phyloP scores from a whole-genome alignment of 2,888 invertebrate species.

The Drosophila cracens region DNA sequence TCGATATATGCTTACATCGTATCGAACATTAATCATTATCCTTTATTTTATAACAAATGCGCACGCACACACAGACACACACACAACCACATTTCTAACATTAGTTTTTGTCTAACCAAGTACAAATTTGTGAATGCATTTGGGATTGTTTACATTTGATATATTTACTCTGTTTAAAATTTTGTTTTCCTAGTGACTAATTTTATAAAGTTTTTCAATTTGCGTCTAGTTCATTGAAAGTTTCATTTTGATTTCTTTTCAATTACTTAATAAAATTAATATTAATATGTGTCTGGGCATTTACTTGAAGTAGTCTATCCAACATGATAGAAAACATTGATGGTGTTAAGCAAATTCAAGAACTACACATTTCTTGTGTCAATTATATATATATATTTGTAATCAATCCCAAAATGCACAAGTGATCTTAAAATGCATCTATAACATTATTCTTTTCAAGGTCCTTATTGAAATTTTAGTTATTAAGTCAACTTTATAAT shows the following conservation, averaged over 20 bases:
- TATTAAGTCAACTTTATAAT: constrained; percentile 16
- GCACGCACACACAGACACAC: constrained; percentile 19
- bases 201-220: not conserved
- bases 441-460: constrained; percentile 27
- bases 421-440: constrained; percentile 13
- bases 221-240: not conserved
- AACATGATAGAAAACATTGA: not conserved
- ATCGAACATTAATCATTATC: constrained; percentile 11
- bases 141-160: constrained; percentile 18
- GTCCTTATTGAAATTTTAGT: constrained; percentile 19
- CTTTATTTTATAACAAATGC: constrained; percentile 15
- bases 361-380: not conserved
- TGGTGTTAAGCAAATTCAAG: not conserved
- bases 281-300: not conserved
- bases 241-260: not conserved
- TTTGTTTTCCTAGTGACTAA: not conserved
- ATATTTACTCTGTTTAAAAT: not conserved
- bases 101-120: constrained; percentile 26
- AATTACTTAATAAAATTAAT: not conserved
- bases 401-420: constrained; percentile 16
- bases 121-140: constrained; percentile 8
- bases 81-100: constrained; percentile 11
- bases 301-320: not conserved
- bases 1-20: constrained; percentile 27
- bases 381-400: not conserved